Percentiles rank a stretch among this genome's conserved stretches.
phyloP scores from a whole-genome alignment of 2,888 invertebrate genomes.

The Unio delphinus region DNA sequence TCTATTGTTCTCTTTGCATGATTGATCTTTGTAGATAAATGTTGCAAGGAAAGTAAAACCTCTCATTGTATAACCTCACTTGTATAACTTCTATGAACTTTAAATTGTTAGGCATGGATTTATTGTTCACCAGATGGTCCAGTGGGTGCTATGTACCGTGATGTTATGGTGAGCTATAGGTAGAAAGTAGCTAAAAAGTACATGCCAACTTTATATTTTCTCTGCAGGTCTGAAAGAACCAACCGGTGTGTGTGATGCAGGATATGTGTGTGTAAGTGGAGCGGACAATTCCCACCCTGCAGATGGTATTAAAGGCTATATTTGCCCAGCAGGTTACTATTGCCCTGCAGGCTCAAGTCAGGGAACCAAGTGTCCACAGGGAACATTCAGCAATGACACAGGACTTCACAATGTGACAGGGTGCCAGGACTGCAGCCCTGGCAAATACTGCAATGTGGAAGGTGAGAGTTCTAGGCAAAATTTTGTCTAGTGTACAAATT shows the following conservation, averaged over 20 bases:
- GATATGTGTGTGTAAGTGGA: constrained; percentile 63
- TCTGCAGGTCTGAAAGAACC: constrained; percentile 42
- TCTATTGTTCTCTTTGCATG: no score
- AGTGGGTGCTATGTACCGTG: background rate
- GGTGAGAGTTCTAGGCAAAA: constrained; percentile 36
- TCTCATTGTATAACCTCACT: no score
- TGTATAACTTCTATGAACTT: no score
- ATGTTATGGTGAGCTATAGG: no score
- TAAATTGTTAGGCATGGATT: no score
- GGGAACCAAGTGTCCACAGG: constrained; percentile 63
- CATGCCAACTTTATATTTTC: no score
- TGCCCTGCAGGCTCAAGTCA: constrained; percentile 62
- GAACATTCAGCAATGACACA: constrained; percentile 59
- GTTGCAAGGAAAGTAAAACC: no score
- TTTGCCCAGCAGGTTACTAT: constrained; percentile 62
- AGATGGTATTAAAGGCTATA: constrained; percentile 61
- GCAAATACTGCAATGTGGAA: constrained; percentile 59
- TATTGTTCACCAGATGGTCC: background rate
- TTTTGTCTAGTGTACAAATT: no score
- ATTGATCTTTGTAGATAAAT: no score
- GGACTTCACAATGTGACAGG: constrained; percentile 61
- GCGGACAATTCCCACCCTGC: constrained; percentile 56
- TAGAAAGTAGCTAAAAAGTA: background rate
- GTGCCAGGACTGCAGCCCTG: constrained; percentile 62
- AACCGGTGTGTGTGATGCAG: constrained; percentile 60